A percentile compares a stretch with the other conserved stretches of the same genome.
Conservation (phyloP, 1,140 invertebrate genomes). For the Leptinotarsa undecemlineata region DNA sequence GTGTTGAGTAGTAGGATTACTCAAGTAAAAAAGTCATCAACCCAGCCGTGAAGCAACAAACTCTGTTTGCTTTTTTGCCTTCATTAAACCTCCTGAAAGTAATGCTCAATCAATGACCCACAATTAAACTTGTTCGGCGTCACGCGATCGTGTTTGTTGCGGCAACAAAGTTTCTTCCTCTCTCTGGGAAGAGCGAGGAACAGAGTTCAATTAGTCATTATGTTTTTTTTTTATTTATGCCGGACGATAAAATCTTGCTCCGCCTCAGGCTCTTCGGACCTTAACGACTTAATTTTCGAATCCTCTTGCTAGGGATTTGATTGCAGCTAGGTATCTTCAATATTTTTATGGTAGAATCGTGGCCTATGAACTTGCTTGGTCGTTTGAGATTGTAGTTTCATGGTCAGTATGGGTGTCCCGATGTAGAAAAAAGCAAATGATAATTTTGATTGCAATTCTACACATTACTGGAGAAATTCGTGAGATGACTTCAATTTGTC, state of each 20-base stretch:
- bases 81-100: slow-evolving; percentile 2
- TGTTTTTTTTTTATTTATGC: slow-evolving; percentile 20
- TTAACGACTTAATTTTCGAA: slow-evolving; percentile 27
- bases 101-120: slow-evolving; percentile 7
- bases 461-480: too few species aligned
- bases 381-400: background rate
- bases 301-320: background rate
- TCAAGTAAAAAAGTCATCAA: background rate
- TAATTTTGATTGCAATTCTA: background rate
- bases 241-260: slow-evolving; percentile 18
- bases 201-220: slow-evolving; percentile 21
- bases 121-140: slow-evolving; percentile 1
- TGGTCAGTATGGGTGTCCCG: slow-evolving; percentile 18
- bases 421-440: background rate
- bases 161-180: background rate
- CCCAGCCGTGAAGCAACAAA: background rate
- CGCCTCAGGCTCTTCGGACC: background rate
- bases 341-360: slow-evolving; percentile 23
- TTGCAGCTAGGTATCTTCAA: slow-evolving; percentile 15
- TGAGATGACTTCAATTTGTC: too few species aligned
- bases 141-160: slow-evolving; percentile 9
- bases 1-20: background rate
- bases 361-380: slow-evolving; percentile 7
- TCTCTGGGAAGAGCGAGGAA: background rate
- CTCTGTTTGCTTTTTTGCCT: background rate